Evolutionary conservation across 2,797 vertebrate genomes (phyloP).

Genomic region (Peromyscus melanophrys): DNA sequence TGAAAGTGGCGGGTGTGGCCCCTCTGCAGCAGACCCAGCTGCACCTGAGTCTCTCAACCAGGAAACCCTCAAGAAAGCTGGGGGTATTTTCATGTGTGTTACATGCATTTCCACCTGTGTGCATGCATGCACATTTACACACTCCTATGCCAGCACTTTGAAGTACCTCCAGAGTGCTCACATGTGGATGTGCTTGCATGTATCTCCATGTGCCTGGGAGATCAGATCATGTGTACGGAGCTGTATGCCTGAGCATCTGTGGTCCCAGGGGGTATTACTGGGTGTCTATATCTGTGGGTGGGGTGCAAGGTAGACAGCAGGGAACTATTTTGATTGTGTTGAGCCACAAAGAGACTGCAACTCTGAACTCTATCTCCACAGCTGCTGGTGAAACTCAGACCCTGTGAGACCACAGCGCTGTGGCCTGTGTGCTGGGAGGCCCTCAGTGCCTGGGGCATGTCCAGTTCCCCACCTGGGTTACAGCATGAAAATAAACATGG

Average conservation of each 20-base stretch:
- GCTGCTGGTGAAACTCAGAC: slow-evolving; percentile 24
- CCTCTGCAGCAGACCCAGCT: not conserved
- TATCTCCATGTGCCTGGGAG: not conserved
- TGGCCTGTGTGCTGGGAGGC: not conserved
- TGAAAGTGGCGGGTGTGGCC: rapidly evolving
- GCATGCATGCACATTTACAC: slow-evolving; percentile 78
- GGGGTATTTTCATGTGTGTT: not conserved
- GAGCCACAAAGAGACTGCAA: not conserved
- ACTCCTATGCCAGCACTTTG: not conserved
- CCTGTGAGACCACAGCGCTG: slow-evolving; percentile 27
- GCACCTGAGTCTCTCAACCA: not conserved
- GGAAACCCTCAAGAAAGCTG: not conserved
- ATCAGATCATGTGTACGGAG: not conserved
- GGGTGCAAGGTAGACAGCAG: not conserved
- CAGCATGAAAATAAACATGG: slow-evolving; percentile 72
- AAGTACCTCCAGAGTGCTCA: not conserved
- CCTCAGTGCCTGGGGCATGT: not conserved
- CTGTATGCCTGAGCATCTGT: not conserved
- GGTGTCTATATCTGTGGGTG: not conserved
- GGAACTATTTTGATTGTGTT: not conserved
- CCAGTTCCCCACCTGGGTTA: not conserved
- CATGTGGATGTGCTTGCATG: not conserved
- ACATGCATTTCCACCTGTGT: not conserved
- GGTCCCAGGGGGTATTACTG: not conserved
- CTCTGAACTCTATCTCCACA: slow-evolving; percentile 18